Evolutionary conservation across 2,888 invertebrate genomes (phyloP).

Genomic region (Orthosia incerta): DNA sequence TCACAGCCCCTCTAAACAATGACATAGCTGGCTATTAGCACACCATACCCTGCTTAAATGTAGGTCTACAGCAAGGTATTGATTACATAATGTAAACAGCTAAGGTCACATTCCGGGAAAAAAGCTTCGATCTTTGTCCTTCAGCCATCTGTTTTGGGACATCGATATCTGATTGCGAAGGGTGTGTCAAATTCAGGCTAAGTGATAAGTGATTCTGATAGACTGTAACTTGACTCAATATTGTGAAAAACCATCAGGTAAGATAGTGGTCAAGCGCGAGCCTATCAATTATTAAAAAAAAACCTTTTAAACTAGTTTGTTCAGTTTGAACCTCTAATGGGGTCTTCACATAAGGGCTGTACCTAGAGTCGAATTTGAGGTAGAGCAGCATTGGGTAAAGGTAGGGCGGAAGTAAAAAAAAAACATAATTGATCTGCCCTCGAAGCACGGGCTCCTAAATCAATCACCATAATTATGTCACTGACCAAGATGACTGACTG

Average conservation of each 20-base stretch:
- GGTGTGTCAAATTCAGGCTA: conserved; percentile 44
- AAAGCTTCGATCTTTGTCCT: conserved; percentile 49
- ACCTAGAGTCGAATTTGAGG: too few relatives aligned
- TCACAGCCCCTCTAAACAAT: conserved; percentile 19
- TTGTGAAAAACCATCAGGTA: neutral
- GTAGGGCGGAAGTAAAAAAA: too few relatives aligned
- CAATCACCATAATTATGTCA: too few relatives aligned
- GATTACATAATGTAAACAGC: conserved; percentile 39
- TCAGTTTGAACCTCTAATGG: conserved; percentile 26
- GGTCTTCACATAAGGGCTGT: neutral
- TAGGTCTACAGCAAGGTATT: conserved; percentile 35
- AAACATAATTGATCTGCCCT: too few relatives aligned
- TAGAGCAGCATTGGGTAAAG: too few relatives aligned
- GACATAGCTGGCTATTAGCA: conserved; percentile 1
- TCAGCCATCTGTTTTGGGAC: conserved; percentile 40
- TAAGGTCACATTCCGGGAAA: conserved; percentile 44
- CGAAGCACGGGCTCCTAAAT: too few relatives aligned
- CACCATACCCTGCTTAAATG: conserved; percentile 18
- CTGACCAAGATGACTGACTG: too few relatives aligned
- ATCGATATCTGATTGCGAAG: conserved; percentile 46
- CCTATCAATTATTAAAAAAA: too few relatives aligned
- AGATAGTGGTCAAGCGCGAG: too few relatives aligned
- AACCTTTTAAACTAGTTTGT: conserved; percentile 32
- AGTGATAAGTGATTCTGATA: conserved; percentile 41
- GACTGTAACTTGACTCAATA: conserved; percentile 15